phyloP scores from a whole-genome alignment of 2,888 invertebrate species.

The Hyppa rectilinea region DNA sequence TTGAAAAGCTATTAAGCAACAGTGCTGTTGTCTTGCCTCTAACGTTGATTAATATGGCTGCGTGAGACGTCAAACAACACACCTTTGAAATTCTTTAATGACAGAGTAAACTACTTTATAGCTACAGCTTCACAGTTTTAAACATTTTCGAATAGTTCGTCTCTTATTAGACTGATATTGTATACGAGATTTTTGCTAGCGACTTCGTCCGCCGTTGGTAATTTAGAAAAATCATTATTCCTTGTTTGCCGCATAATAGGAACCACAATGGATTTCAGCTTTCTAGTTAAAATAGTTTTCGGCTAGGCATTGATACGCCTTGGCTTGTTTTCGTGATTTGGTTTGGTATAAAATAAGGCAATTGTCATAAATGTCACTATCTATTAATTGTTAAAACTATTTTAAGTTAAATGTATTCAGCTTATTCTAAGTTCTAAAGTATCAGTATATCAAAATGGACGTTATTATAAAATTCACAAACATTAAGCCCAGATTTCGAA shows the following conservation, averaged over 20 bases:
- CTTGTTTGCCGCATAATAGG: background rate
- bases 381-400: background rate
- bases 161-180: background rate
- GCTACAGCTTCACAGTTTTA: constrained; percentile 9
- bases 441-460: constrained; percentile 1
- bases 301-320: background rate
- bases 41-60: constrained; percentile 38
- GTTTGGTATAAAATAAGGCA: no score
- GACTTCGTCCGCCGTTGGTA: background rate
- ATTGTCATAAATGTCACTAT: no score
- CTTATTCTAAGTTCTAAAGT: background rate
- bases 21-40: constrained; percentile 19
- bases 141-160: constrained; percentile 9
- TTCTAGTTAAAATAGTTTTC: background rate
- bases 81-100: constrained; percentile 47
- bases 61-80: constrained; percentile 47
- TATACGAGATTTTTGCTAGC: background rate
- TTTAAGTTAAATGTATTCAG: background rate
- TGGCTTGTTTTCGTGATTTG: no score
- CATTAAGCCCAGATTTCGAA: constrained; percentile 33
- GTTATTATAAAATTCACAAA: constrained; percentile 25
- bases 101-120: background rate
- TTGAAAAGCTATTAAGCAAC: constrained; percentile 32
- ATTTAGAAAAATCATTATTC: background rate
- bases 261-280: background rate